These are phyloP conservation scores for Clarias gariepinus DNA, from an alignment of 2,113 vertebrate species.

Conservation along the genomic window DNA sequence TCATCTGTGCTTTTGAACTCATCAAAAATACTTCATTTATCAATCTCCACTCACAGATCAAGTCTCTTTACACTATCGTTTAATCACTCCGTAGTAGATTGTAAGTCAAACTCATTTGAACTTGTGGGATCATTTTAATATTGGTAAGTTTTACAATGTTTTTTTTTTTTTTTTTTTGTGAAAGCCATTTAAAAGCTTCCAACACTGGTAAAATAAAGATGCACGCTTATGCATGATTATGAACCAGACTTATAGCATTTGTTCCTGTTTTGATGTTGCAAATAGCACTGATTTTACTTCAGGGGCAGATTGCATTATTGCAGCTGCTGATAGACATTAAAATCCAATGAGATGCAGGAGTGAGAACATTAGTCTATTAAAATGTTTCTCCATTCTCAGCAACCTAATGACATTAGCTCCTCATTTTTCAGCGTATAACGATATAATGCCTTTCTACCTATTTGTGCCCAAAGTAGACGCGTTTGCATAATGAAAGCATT, in stretches of 20 bases:
- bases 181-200: slow-evolving; percentile 30
- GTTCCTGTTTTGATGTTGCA: slow-evolving; percentile 45
- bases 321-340: slow-evolving; percentile 60
- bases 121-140: neutral
- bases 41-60: neutral
- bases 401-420: slow-evolving; percentile 67
- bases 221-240: slow-evolving; percentile 24
- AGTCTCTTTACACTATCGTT: neutral
- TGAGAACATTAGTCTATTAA: slow-evolving; percentile 60
- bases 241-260: slow-evolving; percentile 61
- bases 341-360: slow-evolving; percentile 63
- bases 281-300: slow-evolving; percentile 47
- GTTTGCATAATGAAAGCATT: slow-evolving; percentile 83
- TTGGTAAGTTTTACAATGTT: neutral
- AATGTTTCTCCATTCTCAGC: slow-evolving; percentile 59
- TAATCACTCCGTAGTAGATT: neutral
- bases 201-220: slow-evolving; percentile 20
- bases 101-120: neutral
- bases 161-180: neutral
- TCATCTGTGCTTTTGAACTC: slow-evolving; percentile 59
- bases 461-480: slow-evolving; percentile 76
- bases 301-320: slow-evolving; percentile 63
- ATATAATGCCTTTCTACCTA: slow-evolving; percentile 80
- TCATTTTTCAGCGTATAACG: slow-evolving; percentile 78
- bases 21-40: neutral